These are phyloP conservation scores for Musca domestica DNA, from an alignment of 1,140 invertebrate species.

Conservation along the genomic window DNA sequence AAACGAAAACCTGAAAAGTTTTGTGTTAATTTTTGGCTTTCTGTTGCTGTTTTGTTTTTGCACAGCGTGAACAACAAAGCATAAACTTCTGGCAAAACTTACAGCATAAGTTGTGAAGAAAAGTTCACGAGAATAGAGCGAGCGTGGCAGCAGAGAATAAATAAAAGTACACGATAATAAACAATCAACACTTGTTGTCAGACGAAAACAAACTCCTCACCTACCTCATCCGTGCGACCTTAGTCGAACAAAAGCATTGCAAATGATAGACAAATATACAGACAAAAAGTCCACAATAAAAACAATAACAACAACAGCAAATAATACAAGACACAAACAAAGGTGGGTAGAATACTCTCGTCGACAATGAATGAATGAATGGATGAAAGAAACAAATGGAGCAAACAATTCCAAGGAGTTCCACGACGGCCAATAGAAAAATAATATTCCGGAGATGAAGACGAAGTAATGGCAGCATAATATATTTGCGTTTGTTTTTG, in stretches of 20 bases:
- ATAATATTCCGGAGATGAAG: no score
- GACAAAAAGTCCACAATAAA: neutral
- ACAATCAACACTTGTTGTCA: constrained; percentile 22
- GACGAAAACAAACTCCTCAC: neutral
- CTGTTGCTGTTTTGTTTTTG: neutral
- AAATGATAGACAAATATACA: constrained; percentile 10
- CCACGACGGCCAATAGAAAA: no score
- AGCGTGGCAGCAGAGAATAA: constrained; percentile 34
- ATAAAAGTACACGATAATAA: constrained; percentile 13
- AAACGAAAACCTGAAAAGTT: constrained; percentile 21
- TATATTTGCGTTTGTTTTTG: no score
- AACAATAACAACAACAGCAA: constrained; percentile 28
- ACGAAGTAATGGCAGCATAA: no score
- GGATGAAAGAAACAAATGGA: no score
- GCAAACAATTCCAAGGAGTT: no score
- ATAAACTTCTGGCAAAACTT: constrained; percentile 27
- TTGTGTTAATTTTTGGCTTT: constrained; percentile 8
- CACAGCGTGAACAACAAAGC: neutral
- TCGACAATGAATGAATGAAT: no score
- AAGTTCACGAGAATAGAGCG: constrained; percentile 19
- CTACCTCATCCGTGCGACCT: no score
- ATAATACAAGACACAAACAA: constrained; percentile 13
- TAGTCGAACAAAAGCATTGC: constrained; percentile 15
- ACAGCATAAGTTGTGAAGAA: constrained; percentile 32
- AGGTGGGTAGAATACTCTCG: no score